These are phyloP conservation scores for Syritta pipiens DNA, from an alignment of 2,888 invertebrate genomes.

Conservation along the genomic window DNA sequence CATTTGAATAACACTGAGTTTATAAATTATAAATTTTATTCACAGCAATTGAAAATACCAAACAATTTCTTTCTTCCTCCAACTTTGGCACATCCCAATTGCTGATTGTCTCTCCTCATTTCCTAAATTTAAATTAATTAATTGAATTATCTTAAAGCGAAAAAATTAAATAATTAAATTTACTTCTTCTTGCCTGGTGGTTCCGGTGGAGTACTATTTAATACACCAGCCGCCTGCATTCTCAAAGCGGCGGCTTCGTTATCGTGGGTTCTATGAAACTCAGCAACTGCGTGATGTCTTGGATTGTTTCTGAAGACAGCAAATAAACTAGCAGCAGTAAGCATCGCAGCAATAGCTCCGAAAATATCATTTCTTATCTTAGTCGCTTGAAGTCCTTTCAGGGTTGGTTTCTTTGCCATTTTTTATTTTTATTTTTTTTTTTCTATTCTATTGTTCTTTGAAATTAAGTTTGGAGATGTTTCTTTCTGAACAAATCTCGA, in stretches of 20 bases:
- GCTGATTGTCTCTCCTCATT: too few species aligned
- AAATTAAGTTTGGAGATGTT: neutral
- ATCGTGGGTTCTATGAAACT: constrained; percentile 84
- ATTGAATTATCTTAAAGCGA: neutral
- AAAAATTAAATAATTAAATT: neutral
- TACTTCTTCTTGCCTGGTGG: neutral
- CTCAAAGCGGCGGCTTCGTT: constrained; percentile 77
- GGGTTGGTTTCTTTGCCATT: constrained; percentile 81
- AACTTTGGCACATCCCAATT: too few species aligned
- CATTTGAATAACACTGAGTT: too few species aligned
- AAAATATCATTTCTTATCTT: constrained; percentile 82
- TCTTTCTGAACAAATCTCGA: too few species aligned
- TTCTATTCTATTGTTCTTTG: neutral
- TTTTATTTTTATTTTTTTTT: neutral
- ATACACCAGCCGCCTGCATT: constrained; percentile 77
- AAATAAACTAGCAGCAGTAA: constrained; percentile 80
- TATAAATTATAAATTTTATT: too few species aligned
- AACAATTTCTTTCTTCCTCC: too few species aligned
- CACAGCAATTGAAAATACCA: too few species aligned
- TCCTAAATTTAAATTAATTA: neutral
- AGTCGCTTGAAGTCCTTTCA: constrained; percentile 84
- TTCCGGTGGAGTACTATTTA: constrained; percentile 74
- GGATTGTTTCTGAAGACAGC: constrained; percentile 79
- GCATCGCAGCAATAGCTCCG: constrained; percentile 77
- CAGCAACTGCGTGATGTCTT: constrained; percentile 83